phyloP scores from a whole-genome alignment of 1,140 invertebrate genomes.

The Neocloeon triangulifer region DNA sequence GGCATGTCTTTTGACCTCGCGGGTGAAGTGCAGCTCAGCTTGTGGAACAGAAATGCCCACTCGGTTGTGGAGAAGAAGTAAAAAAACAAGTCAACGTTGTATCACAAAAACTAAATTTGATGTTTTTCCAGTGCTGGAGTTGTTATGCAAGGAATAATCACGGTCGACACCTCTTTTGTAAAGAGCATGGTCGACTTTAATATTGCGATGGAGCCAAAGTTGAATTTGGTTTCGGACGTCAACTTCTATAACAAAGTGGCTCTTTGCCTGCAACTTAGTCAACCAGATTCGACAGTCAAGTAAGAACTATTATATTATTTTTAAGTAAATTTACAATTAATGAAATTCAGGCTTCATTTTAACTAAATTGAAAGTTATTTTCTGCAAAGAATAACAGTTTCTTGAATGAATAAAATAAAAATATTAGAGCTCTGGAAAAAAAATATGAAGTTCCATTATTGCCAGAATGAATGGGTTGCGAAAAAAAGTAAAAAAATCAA shows the following conservation, averaged over 20 bases:
- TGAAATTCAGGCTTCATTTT: background rate
- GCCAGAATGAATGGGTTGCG: background rate
- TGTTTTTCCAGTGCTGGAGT: conserved; percentile 33
- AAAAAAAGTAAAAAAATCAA: background rate
- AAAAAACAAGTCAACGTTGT: conserved; percentile 7
- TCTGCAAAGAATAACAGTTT: background rate
- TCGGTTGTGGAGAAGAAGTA: conserved; percentile 55
- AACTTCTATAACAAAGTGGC: conserved; percentile 55
- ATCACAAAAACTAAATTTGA: background rate
- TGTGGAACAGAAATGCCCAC: conserved; percentile 72
- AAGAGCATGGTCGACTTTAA: conserved; percentile 42
- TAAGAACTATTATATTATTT: conserved; percentile 15
- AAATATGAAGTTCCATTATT: background rate
- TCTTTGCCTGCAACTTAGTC: conserved; percentile 56
- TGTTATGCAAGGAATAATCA: conserved; percentile 37
- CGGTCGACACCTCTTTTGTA: conserved; percentile 41
- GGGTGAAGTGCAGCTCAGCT: conserved; percentile 59
- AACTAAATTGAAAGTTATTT: background rate
- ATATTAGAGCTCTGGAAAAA: background rate
- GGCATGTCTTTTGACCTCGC: conserved; percentile 61
- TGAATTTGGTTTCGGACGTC: conserved; percentile 52
- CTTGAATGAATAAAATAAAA: background rate
- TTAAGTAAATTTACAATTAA: background rate
- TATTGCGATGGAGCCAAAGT: conserved; percentile 40
- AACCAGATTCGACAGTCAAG: conserved; percentile 40